Base-by-base conservation (phyloP, 2,888 invertebrate genomes). In the Lithophane semibrunnea region DNA sequence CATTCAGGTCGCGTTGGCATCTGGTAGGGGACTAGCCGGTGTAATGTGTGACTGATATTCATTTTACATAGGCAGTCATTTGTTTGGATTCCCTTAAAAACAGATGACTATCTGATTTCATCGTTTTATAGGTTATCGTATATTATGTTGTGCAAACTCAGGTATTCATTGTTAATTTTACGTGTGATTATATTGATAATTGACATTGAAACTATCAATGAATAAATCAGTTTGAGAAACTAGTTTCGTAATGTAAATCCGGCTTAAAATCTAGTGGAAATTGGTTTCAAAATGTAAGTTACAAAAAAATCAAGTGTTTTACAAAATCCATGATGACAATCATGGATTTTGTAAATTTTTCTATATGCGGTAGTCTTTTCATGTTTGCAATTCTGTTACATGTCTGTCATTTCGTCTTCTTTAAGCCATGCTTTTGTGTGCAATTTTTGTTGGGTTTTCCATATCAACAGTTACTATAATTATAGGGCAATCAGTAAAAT, bases 1-100 rank as follows among this genome's bases (percentile, higher is more conserved):
- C 85, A 89, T 82, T 80, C 84, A 85, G 89, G 88, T 88, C 90
- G 82, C 61, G 60, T 5, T 75, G 75, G 70, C 87, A 89, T 89
- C 88, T 89, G 90, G 83, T 73, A 67, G 61, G 58, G 67, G n/a
- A 47, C 18, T 24, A 58, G 73, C 65, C 63, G 24, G 29, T 70
- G 47, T 76, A n/a, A 61, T 69, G 21, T 54, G 44, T 12, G 37
- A 64, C 81, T 64, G 85, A 68, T 82, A 56, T 61, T 67, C 0
- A 60, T 66, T 63, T 29, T n/a, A 47, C 29, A 12, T 24, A n/a
- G 9, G 8, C 63, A 29, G 49, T 52, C n/a, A 86, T 66, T 83
- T 73, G 66, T 78, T 86, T 83, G 66, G 13, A 74, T 58, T 73
- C 52, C 47, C 29, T 29, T 64, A 24, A 24, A 75, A 84, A 80